These are phyloP conservation scores for Coregonus sp. DNA, from an alignment of 2,797 vertebrate species.

Conservation along the genomic window DNA sequence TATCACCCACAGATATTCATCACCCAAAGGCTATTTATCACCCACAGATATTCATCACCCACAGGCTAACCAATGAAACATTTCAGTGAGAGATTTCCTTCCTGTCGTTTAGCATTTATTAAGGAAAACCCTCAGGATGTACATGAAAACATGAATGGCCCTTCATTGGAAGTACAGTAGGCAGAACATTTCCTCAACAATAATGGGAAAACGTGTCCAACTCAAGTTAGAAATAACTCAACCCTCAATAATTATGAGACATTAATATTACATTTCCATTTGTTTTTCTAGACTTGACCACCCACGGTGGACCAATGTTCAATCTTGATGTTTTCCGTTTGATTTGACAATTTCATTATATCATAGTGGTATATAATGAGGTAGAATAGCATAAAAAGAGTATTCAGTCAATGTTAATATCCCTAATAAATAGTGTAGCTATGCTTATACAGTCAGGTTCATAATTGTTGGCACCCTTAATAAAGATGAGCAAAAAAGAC, in stretches of 20 bases:
- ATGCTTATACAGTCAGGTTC: neutral
- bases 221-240: neutral
- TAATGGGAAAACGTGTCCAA: neutral
- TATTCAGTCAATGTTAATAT: neutral
- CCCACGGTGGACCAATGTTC: neutral
- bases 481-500: too few species aligned
- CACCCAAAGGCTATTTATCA: too few species aligned
- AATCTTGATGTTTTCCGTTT: neutral
- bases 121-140: neutral
- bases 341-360: neutral
- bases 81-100: neutral
- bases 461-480: too few species aligned
- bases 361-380: too few species aligned
- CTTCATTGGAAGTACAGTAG: conserved; percentile 1
- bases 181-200: neutral
- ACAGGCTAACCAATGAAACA: conserved; percentile 13
- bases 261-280: neutral
- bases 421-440: neutral
- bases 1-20: too few species aligned
- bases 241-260: neutral
- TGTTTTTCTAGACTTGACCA: neutral
- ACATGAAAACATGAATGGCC: neutral
- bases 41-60: conserved; percentile 9
- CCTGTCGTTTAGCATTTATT: neutral
- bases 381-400: too few species aligned